Percentiles rank a stretch among this genome's conserved stretches.
Conservation (phyloP, 1,140 invertebrate genomes). For the Asobara japonica region DNA sequence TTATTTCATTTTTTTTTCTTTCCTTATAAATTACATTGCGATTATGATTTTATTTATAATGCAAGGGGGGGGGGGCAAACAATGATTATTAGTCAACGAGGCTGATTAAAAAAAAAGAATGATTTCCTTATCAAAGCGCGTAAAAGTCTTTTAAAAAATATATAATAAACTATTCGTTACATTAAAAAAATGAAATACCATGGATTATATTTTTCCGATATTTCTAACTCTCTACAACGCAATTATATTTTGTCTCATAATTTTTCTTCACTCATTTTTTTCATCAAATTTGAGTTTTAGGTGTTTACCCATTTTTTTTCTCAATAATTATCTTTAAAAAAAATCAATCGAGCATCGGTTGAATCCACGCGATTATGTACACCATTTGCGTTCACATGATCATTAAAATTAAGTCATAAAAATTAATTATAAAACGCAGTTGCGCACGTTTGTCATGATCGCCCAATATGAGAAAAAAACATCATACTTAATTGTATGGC, state of each 20-base stretch:
- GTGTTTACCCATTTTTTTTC: background rate
- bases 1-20: background rate
- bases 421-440: conserved; percentile 22
- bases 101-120: conserved; percentile 3
- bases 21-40: conserved; percentile 15
- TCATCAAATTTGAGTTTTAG: background rate
- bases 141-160: conserved; percentile 17
- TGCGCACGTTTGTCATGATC: conserved; percentile 30
- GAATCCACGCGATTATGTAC: background rate
- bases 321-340: background rate
- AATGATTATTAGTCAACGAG: conserved; percentile 10
- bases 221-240: conserved; percentile 12
- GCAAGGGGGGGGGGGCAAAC: conserved; percentile 2
- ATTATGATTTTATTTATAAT: conserved; percentile 17
- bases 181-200: background rate
- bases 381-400: conserved; percentile 2
- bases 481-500: conserved; percentile 14
- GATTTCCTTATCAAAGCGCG: background rate
- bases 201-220: background rate
- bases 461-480: conserved; percentile 22
- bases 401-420: conserved; percentile 15
- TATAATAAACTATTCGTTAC: conserved; percentile 17
- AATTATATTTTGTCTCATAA: background rate
- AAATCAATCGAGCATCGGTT: background rate
- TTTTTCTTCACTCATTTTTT: background rate